Evolutionary conservation across 2,113 vertebrate genomes (phyloP).

Genomic region (Eulemur rufifrons): DNA sequence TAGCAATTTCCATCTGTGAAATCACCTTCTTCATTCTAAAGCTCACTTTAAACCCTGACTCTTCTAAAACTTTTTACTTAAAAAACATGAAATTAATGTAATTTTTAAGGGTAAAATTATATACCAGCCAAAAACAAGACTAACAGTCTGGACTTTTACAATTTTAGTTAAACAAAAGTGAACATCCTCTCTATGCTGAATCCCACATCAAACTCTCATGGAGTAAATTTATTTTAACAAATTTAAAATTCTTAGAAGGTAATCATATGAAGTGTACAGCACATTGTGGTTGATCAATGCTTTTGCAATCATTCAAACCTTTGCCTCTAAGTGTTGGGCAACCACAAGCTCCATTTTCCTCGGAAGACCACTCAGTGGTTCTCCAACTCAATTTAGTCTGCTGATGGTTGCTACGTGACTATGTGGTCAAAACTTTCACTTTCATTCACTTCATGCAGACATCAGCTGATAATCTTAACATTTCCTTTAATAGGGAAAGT

Average conservation of each 20-base stretch:
- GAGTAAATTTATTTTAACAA: background rate
- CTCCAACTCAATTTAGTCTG: background rate
- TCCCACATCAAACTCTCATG: background rate
- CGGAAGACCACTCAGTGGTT: background rate
- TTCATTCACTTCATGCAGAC: constrained; percentile 41
- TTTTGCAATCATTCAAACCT: background rate
- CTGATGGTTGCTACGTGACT: background rate
- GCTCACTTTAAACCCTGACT: background rate
- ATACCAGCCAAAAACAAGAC: background rate
- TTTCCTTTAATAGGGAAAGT: constrained; percentile 42
- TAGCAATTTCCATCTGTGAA: background rate
- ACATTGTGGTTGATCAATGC: background rate
- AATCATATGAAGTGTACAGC: background rate
- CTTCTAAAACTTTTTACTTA: background rate
- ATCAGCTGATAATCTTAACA: constrained; percentile 39
- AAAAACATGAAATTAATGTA: background rate
- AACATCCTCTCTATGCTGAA: background rate
- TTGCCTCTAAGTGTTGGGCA: background rate
- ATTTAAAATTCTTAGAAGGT: background rate
- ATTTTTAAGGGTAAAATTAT: constrained; percentile 27
- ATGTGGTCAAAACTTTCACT: constrained; percentile 1
- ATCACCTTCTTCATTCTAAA: background rate
- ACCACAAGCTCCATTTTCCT: background rate
- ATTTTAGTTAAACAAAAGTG: constrained; percentile 7
- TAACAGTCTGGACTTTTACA: background rate